A percentile compares a stretch with the other conserved stretches of the same genome.
Conservation (phyloP, 1,140 invertebrate genomes). For the Drosophila bipectinata region DNA sequence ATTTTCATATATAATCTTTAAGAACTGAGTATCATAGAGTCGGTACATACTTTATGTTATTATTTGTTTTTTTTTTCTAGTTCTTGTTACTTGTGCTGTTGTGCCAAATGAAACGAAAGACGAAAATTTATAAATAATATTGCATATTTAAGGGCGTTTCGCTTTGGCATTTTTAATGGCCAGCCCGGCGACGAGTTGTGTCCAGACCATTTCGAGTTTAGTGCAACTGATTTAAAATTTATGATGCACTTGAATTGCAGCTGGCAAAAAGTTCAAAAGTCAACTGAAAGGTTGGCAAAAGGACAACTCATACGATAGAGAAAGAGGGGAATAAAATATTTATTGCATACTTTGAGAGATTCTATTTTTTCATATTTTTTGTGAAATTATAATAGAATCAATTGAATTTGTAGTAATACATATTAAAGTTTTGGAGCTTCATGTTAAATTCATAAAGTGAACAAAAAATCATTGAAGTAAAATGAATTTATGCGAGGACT, state of each 20-base stretch:
- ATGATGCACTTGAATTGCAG: slow-evolving; percentile 70
- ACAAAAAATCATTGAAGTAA: slow-evolving; percentile 74
- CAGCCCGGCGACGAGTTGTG: not conserved
- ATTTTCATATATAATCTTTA: too few species aligned
- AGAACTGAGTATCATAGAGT: not conserved
- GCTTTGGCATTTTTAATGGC: slow-evolving; percentile 38
- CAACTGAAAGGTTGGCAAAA: slow-evolving; percentile 21
- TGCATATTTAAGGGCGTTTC: slow-evolving; percentile 33
- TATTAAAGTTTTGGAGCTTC: slow-evolving; percentile 1
- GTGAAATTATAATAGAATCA: slow-evolving; percentile 3
- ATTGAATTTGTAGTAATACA: not conserved
- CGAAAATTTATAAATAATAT: slow-evolving; percentile 47
- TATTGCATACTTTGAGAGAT: slow-evolving; percentile 64
- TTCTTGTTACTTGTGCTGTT: not conserved
- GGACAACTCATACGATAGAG: slow-evolving; percentile 21
- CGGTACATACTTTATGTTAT: too few species aligned
- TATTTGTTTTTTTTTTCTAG: not conserved
- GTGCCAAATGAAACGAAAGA: slow-evolving; percentile 19
- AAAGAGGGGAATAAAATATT: slow-evolving; percentile 56
- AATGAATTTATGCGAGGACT: slow-evolving; percentile 69
- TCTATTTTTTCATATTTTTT: slow-evolving; percentile 15
- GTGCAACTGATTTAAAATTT: slow-evolving; percentile 70
- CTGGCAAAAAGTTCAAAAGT: slow-evolving; percentile 57
- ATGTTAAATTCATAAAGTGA: slow-evolving; percentile 64
- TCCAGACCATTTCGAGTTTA: slow-evolving; percentile 50